Evolutionary conservation across 2,888 invertebrate genomes (phyloP), one percentile per base, ranked within the genome.

Genomic region (Cryptophagus acutangulus): DNA sequence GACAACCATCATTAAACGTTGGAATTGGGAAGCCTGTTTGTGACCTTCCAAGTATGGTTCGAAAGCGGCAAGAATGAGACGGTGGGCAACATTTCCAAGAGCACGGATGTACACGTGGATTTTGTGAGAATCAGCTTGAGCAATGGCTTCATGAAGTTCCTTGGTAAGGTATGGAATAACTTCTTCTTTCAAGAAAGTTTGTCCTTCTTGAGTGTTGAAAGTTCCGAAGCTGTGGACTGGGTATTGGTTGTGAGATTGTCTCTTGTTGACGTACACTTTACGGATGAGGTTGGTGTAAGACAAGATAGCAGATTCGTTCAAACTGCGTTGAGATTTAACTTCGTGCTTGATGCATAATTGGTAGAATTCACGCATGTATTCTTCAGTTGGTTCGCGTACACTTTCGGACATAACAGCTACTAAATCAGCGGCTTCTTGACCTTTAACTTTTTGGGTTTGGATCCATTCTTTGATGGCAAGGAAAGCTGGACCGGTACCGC

Each of bases 401-500:
- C 74, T 67, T 38, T 67, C 70, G 2, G 76, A 71, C 24, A 82
- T 61, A 33, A 73, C 65, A 13, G 74, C 66, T 8, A 85, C 59
- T 1, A 82, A 67, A 48, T 75, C 62, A 9, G 78, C 78, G 12
- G 82, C 83, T 67, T 82, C 79, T 38, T 71, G 65, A 9, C 68
- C 71, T 43, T 67, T 49, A 15, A 62, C 49, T 59, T 77, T 74
- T 33, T 71, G 69, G 36, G 60, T 71, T 47, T 72, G 60, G 40
- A 83, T 78, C 79, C 77, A 79, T n/a, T 74, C 62, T 52, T 74
- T 74, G 51, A 84, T 74, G 49, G 72, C 72, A 38, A 75, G 59
- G 51, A 82, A 74, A 33, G 84, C 79, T 1, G 84, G 82, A 31
- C 77, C 75, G n/a, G 83, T 84, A 38, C 84, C 85, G 14, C 78